Evolutionary conservation across 2,113 vertebrate species (phyloP), one percentile per base, ranked within the genome.

Genomic region (Hassar affinis): DNA sequence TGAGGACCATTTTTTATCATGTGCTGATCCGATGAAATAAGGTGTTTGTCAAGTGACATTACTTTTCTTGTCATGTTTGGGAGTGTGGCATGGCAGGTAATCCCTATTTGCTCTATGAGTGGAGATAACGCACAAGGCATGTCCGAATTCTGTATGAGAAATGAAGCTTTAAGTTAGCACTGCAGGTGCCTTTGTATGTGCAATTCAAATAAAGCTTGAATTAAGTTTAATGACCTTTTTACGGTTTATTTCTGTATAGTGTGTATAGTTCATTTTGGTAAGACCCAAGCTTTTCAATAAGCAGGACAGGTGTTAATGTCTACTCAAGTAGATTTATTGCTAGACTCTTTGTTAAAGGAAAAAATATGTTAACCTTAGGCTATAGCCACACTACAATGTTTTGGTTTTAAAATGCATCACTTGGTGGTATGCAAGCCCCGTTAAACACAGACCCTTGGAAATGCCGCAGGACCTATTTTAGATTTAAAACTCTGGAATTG

Each of bases 191-290:
- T 85, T 85, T 81, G 61, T 81, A 77, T 30, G 45, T 68, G 42
- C 74, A 62, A 42, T 33, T 69, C 14, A 82, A 85, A 82, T 82
- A 85, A 85, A 85, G 57, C 42, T 79, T 61, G 57, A 64, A 33
- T 79, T 15, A 62, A 47, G 14, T 47, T 3, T n/a, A 4, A 6
- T 17, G 4, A 9, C 57, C 11, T 45, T 42, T 59, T 61, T 59
- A 15, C 0, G 38, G 38, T 42, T 57, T 25, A 42, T 78, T 78
- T 57, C 54, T 59, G 45, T 51, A 30, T 20, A 30, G 8, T 20
- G 17, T 20, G 3, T 49, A 7, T 5, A 8, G 1, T 0, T 74
- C n/a, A 8, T 30, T 47, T 45, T n/a, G 18, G 22, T 68, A 22
- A 69, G 35, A 25, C 20, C 8, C 20, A 12, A 6, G 35, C 18